A percentile compares a stretch with the other conserved stretches of the same genome.
These are phyloP conservation scores for Carettochelys insculpta DNA, from an alignment of 2,113 vertebrate species.

Conservation along the genomic window DNA sequence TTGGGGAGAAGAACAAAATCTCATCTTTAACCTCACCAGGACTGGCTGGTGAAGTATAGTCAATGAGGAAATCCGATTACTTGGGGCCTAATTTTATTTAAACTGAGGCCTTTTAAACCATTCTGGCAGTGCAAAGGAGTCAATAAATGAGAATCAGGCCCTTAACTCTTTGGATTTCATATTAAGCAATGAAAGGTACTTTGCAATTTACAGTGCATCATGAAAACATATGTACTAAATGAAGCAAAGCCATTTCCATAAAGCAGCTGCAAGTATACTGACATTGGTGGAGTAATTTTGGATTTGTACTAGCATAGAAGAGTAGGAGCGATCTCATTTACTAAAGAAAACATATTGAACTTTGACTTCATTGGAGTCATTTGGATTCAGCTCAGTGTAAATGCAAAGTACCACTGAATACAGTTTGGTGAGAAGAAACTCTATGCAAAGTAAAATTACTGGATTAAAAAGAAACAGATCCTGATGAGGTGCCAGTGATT, in stretches of 20 bases:
- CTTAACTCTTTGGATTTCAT: background rate
- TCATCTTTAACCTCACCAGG: background rate
- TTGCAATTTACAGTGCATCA: background rate
- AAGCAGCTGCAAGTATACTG: background rate
- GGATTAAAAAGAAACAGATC: constrained; percentile 11
- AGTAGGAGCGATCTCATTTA: constrained; percentile 12
- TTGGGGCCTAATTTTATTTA: background rate
- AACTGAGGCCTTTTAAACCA: background rate
- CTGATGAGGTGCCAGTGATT: constrained; percentile 12
- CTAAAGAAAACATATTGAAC: constrained; percentile 49
- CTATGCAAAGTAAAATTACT: constrained; percentile 39
- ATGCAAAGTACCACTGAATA: constrained; percentile 29
- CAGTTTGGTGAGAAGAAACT: background rate
- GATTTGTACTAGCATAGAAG: constrained; percentile 32
- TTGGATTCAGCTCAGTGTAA: constrained; percentile 45
- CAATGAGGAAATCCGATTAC: background rate
- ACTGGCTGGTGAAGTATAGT: background rate
- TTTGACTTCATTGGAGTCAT: constrained; percentile 39
- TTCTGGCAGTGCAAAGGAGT: background rate
- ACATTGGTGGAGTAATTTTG: background rate
- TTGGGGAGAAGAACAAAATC: background rate
- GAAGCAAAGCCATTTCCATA: background rate
- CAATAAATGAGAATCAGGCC: background rate
- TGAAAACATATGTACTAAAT: background rate
- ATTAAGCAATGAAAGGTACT: background rate